Evolutionary conservation across 2,113 vertebrate genomes (phyloP).

Genomic region (Microcebus lehilahytsara): DNA sequence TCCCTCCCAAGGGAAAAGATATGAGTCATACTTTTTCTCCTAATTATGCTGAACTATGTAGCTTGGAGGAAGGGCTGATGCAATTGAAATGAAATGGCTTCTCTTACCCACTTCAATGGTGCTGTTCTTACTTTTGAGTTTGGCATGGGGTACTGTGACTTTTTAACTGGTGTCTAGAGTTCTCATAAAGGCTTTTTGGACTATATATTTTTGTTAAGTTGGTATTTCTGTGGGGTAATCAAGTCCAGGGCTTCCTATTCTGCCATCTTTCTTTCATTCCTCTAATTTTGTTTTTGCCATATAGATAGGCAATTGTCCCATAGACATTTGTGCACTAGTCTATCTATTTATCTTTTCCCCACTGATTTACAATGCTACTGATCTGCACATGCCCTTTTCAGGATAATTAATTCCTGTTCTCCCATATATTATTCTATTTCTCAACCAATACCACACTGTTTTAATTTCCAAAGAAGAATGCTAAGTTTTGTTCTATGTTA

Average conservation of each 20-base stretch:
- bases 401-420: background rate
- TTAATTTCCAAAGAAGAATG: background rate
- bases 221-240: background rate
- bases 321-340: background rate
- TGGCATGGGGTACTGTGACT: background rate
- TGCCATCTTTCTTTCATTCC: background rate
- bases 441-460: background rate
- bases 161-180: background rate
- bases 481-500: background rate
- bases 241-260: background rate
- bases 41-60: background rate
- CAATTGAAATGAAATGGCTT: too few relatives aligned
- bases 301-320: background rate
- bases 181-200: background rate
- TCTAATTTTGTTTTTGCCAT: background rate
- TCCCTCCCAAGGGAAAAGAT: background rate
- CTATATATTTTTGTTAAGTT: background rate
- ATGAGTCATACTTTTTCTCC: background rate
- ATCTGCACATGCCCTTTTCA: background rate
- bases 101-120: background rate
- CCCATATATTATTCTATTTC: background rate
- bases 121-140: background rate
- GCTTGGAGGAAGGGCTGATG: background rate
- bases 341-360: background rate
- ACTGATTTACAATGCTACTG: background rate